These are phyloP conservation scores for Callosobruchus maculatus DNA, from an alignment of 2,888 invertebrate genomes.

Conservation along the genomic window DNA sequence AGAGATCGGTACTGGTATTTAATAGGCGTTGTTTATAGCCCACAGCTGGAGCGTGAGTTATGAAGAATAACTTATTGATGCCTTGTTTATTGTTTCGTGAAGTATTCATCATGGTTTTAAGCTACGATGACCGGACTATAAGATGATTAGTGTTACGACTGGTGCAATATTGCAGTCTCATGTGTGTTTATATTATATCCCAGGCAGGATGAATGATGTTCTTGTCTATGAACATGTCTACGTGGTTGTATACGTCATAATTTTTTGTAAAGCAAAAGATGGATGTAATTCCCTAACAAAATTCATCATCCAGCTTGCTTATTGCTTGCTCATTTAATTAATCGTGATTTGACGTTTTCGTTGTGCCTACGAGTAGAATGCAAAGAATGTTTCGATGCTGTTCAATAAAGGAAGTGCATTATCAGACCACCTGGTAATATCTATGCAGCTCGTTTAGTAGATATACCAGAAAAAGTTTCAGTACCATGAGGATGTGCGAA, in stretches of 20 bases:
- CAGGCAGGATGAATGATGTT: neutral
- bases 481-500: too few species aligned
- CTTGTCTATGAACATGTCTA: neutral
- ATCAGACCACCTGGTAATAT: neutral
- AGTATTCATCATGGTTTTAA: neutral
- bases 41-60: too few species aligned
- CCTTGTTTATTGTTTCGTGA: too few species aligned
- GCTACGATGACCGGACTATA: neutral
- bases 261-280: neutral
- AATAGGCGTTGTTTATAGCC: too few species aligned
- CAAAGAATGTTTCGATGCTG: neutral
- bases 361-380: neutral
- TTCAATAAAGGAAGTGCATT: neutral
- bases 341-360: neutral
- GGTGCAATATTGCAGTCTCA: neutral
- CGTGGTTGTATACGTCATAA: neutral
- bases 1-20: too few species aligned
- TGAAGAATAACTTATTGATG: too few species aligned
- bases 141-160: neutral
- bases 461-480: neutral
- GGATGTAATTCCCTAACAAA: neutral
- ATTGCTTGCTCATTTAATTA: neutral
- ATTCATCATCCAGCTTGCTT: neutral
- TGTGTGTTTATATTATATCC: neutral
- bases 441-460: neutral